phyloP scores from a whole-genome alignment of 2,888 invertebrate genomes.

The Miltochrista miniata region DNA sequence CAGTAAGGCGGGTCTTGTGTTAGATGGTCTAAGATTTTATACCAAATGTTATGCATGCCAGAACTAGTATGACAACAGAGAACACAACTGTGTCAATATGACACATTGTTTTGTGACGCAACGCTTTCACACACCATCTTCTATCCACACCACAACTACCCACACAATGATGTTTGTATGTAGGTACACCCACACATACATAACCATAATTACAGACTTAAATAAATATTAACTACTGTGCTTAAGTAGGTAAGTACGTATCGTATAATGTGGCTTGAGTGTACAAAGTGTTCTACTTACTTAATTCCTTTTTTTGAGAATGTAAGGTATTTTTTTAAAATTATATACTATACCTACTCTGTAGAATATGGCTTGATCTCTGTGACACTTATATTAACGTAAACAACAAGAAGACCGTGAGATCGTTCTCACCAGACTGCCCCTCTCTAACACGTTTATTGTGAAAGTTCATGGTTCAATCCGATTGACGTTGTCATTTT shows the following conservation, averaged over 20 bases:
- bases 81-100: slow-evolving; percentile 10
- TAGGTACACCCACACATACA: slow-evolving; percentile 2
- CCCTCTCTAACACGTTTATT: too few relatives aligned
- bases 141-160: not conserved
- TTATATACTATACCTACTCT: too few relatives aligned
- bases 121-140: slow-evolving; percentile 8
- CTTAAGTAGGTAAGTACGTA: not conserved
- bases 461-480: too few relatives aligned
- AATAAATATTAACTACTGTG: not conserved
- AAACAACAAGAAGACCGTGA: too few relatives aligned
- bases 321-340: not conserved
- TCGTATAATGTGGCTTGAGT: not conserved
- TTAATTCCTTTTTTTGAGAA: not conserved
- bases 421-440: too few relatives aligned
- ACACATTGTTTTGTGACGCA: slow-evolving; percentile 5
- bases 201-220: slow-evolving; percentile 4
- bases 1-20: too few relatives aligned
- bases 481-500: too few relatives aligned
- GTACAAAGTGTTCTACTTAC: not conserved
- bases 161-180: not conserved
- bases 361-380: too few relatives aligned
- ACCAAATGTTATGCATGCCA: not conserved
- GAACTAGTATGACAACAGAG: slow-evolving; percentile 1
- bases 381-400: too few relatives aligned
- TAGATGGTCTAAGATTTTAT: too few relatives aligned